Conservation (phyloP, 2,113 vertebrate genomes). For the Rissa tridactyla region DNA sequence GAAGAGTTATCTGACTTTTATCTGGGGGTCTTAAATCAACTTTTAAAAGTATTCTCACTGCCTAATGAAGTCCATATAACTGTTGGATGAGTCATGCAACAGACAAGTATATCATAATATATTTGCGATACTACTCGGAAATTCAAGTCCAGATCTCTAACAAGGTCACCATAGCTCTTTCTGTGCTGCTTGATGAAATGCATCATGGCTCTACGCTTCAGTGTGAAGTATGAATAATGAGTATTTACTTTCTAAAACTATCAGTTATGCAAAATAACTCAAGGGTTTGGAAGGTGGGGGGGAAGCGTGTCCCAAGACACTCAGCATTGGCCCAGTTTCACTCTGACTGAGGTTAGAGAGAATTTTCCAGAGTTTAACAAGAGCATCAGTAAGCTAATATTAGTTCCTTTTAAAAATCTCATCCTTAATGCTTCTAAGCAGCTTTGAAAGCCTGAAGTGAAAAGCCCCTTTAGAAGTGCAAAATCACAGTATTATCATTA, state of each 20-base stretch:
- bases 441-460: slow-evolving; percentile 3
- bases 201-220: not conserved
- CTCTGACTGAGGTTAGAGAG: not conserved
- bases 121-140: not conserved
- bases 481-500: not conserved
- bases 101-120: not conserved
- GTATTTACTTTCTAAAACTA: not conserved
- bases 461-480: slow-evolving; percentile 1
- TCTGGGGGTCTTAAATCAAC: not conserved
- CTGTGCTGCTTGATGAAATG: not conserved
- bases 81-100: not conserved
- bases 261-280: not conserved
- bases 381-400: not conserved
- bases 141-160: not conserved
- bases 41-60: not conserved
- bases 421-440: not conserved
- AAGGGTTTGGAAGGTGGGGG: not conserved
- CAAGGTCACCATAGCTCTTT: not conserved
- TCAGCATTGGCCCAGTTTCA: not conserved
- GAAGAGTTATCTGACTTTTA: not conserved
- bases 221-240: not conserved
- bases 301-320: not conserved
- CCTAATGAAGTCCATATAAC: not conserved
- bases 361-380: not conserved
- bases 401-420: not conserved